These are phyloP conservation scores for Sialia sialis DNA, from an alignment of 2,113 vertebrate species.

Conservation along the genomic window DNA sequence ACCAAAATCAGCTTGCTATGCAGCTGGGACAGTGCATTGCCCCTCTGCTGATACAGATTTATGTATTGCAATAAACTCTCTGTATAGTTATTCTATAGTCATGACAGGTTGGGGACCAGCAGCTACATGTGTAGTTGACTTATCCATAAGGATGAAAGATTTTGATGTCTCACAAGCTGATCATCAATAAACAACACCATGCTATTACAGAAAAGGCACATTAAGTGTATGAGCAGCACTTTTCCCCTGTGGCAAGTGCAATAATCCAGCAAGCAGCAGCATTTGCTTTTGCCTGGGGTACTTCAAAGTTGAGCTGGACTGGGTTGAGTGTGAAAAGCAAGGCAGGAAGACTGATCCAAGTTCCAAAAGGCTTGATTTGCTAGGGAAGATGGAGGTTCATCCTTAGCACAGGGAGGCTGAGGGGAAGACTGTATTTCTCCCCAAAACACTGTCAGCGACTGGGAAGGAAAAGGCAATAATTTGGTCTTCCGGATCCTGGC, in stretches of 20 bases:
- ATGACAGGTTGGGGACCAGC: not conserved
- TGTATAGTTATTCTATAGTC: not conserved
- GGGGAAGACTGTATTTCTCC: not conserved
- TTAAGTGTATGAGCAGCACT: not conserved
- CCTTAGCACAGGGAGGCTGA: not conserved
- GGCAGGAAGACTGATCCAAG: not conserved
- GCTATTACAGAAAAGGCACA: not conserved
- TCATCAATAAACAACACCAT: not conserved
- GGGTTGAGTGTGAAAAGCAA: not conserved
- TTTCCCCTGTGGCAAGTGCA: not conserved
- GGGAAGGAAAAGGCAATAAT: not conserved
- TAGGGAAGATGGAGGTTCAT: not conserved
- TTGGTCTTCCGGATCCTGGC: not conserved
- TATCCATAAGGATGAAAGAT: not conserved
- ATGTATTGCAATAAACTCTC: not conserved
- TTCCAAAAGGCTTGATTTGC: not conserved
- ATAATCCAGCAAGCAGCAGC: not conserved
- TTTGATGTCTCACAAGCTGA: not conserved
- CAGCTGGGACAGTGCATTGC: not conserved
- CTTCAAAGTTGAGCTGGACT: not conserved
- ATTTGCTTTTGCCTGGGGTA: accelerated
- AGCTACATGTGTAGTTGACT: not conserved
- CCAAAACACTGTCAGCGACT: not conserved
- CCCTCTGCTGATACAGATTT: not conserved
- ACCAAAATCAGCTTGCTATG: not conserved